Percentiles rank a stretch among this genome's conserved stretches.
phyloP scores from a whole-genome alignment of 2,113 vertebrate genomes.

The Mellivora capensis region DNA sequence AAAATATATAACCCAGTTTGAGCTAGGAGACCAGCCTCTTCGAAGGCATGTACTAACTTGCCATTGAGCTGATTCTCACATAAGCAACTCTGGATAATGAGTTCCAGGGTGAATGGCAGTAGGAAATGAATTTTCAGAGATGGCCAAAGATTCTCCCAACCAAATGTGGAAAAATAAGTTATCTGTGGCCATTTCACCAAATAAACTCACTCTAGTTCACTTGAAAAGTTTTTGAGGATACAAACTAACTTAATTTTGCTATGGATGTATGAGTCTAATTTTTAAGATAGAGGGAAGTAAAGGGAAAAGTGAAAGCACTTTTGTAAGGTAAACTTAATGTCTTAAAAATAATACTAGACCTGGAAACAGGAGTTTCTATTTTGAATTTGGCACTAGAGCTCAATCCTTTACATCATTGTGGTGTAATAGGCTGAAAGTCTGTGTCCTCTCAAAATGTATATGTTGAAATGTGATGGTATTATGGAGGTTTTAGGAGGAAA shows the following conservation, averaged over 20 bases:
- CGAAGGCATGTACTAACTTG: not conserved
- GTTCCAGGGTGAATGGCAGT: not conserved
- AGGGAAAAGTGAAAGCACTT: not conserved
- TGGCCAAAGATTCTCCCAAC: not conserved
- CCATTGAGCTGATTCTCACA: not conserved
- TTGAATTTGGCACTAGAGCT: not conserved
- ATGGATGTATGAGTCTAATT: not conserved
- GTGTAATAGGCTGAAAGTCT: not conserved
- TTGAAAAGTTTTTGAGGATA: not conserved
- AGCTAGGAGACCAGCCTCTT: not conserved
- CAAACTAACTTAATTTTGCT: not conserved
- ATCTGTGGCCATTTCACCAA: not conserved
- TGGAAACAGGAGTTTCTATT: not conserved
- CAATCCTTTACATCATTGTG: not conserved
- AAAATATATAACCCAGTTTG: not conserved
- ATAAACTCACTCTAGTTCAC: not conserved
- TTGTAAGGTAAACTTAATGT: not conserved
- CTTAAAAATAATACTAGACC: not conserved
- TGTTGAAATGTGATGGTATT: not conserved
- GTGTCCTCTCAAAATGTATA: not conserved
- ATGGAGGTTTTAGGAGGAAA: not conserved
- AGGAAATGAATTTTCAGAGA: not conserved
- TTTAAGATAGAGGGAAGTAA: not conserved
- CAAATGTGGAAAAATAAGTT: not conserved
- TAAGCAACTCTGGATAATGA: not conserved